Percentiles rank a stretch among this genome's conserved stretches.
Conservation (phyloP, 2,113 vertebrate genomes). For the Colius striatus region DNA sequence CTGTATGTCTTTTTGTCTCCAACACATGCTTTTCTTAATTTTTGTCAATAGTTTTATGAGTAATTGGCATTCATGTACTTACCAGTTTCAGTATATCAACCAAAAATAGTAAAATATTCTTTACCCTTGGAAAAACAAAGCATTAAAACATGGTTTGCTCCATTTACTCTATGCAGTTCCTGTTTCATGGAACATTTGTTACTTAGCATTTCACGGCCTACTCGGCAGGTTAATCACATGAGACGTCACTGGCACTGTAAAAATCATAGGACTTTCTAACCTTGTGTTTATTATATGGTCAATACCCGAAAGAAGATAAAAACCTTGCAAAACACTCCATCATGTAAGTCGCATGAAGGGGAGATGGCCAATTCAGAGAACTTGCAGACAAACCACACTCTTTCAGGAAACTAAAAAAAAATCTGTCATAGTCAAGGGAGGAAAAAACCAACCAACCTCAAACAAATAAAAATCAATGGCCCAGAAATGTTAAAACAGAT, state of each 20-base stretch:
- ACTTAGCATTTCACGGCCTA: background rate
- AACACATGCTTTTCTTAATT: background rate
- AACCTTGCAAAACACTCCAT: background rate
- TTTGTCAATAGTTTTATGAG: background rate
- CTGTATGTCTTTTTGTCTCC: background rate
- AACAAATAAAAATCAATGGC: background rate
- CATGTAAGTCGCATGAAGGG: background rate
- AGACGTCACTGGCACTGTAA: background rate
- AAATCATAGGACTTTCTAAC: background rate
- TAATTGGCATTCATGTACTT: background rate
- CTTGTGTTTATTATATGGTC: background rate
- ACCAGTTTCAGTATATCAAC: background rate
- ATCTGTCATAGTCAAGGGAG: background rate
- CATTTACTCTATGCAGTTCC: constrained; percentile 30
- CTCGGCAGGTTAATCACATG: background rate
- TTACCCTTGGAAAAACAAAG: background rate
- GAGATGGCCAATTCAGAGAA: background rate
- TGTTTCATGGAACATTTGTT: constrained; percentile 16
- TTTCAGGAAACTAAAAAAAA: constrained; percentile 1
- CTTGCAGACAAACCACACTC: background rate
- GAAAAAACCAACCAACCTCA: background rate
- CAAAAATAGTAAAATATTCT: background rate
- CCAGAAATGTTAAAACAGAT: background rate
- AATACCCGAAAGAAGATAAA: background rate
- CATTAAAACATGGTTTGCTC: background rate